Base-by-base conservation (phyloP, 2,797 vertebrate species). In the Oryzias sinensis region DNA sequence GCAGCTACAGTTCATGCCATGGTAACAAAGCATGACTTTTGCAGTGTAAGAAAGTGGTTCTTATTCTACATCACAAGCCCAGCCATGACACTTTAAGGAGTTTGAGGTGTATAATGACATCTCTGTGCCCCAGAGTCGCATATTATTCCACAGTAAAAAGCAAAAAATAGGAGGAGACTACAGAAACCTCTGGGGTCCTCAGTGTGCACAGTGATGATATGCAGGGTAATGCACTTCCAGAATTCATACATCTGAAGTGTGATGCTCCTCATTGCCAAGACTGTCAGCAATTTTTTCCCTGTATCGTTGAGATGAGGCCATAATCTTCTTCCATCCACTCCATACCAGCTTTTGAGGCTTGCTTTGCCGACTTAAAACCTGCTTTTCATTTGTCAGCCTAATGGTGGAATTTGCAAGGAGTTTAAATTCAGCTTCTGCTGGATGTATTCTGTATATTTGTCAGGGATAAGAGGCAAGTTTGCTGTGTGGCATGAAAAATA, bases 321-420 rank as follows among this genome's bases (percentile, higher is more conserved):
- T 90, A 88, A 90, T 90, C 87, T 86, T 76, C 77, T 82, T 81
- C 79, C 77, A 80, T 82, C 74, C 82, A 66, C 77, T 81, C 74
- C 81, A 49, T 61, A 74, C 76, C 73, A 60, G 85, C 77, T 84
- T 83, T 79, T 68, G 65, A 83, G 67, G 44, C 70, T 72, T 22
- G 43, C 82, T 81, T 73, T 61, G 70, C 82, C n/a, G 68, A 85
- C 77, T 86, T 87, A 84, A 87, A 84, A 77, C 68, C 72, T 64
- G 70, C 82, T 60, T 87, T 84, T 87, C 84, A 87, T 83, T 86
- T 88, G 85, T 90, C 86, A 88, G 87, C 81, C 88, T 88, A 89
- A 87, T 86, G 79, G 85, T 65, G 76, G 61, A 87, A 83, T 86
- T 77, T 85, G 81, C 82, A 85, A 87, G 82, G 82, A 82, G 83